A percentile compares a stretch with the other conserved stretches of the same genome.
phyloP scores from a whole-genome alignment of 1,140 invertebrate genomes.

The Copidosoma floridanum region DNA sequence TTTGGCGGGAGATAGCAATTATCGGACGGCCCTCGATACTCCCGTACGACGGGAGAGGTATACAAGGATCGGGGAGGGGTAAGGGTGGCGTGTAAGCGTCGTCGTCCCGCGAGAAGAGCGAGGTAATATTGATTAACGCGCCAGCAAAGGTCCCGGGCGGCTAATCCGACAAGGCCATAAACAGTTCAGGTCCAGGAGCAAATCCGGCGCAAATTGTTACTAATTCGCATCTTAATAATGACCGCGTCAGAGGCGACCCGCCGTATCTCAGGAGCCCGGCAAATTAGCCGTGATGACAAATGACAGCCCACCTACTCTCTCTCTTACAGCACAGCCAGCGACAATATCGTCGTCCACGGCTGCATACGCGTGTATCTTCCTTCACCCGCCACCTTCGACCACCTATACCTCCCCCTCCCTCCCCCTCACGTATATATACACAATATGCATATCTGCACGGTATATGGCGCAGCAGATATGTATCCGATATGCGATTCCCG shows the following conservation, averaged over 20 bases:
- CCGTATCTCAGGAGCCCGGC: conserved; percentile 57
- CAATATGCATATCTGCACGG: conserved; percentile 20
- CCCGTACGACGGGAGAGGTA: too few relatives aligned
- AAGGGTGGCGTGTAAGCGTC: background rate
- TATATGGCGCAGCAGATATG: conserved; percentile 27
- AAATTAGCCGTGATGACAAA: conserved; percentile 58
- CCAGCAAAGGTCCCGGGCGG: conserved; percentile 43
- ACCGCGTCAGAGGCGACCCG: conserved; percentile 56
- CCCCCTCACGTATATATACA: conserved; percentile 5
- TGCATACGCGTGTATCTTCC: conserved; percentile 24
- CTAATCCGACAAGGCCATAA: conserved; percentile 54
- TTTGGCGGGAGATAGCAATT: conserved; percentile 8
- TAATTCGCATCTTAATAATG: conserved; percentile 60
- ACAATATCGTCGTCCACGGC: too few relatives aligned
- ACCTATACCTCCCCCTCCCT: conserved; percentile 18
- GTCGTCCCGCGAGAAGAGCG: background rate
- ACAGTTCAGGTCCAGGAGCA: conserved; percentile 56
- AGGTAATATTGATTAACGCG: conserved; percentile 56
- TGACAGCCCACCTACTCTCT: conserved; percentile 41
- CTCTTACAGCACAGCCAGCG: background rate
- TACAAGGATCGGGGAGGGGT: background rate
- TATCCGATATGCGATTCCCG: conserved; percentile 4
- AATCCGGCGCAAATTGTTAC: conserved; percentile 59
- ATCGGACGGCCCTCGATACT: conserved; percentile 16
- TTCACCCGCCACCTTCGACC: conserved; percentile 16